Conservation (phyloP, 2,113 vertebrate genomes). For the Cranoglanis bouderius region DNA sequence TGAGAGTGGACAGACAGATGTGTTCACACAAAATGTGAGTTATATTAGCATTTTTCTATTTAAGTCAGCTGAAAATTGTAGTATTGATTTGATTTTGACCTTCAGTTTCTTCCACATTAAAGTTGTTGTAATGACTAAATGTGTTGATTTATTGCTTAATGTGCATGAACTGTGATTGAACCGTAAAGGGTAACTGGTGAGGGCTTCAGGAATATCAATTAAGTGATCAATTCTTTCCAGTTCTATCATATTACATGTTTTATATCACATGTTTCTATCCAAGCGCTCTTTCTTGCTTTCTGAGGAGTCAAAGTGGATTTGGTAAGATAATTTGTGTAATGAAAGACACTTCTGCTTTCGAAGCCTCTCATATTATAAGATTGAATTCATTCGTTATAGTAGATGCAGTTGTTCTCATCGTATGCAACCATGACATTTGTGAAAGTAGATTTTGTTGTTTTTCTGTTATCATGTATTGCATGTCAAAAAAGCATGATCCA, state of each 20-base stretch:
- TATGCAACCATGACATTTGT: slow-evolving; percentile 10
- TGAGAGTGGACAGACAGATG: slow-evolving; percentile 84
- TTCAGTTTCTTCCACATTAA: background rate
- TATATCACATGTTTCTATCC: slow-evolving; percentile 23
- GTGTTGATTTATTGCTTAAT: background rate
- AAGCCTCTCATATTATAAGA: background rate
- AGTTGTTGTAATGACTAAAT: background rate
- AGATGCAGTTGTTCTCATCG: background rate
- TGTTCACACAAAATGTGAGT: slow-evolving; percentile 90
- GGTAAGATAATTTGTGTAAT: slow-evolving; percentile 46
- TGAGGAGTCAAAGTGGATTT: slow-evolving; percentile 39
- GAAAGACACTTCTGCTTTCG: background rate
- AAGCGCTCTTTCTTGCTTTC: slow-evolving; percentile 48
- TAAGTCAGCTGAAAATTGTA: background rate
- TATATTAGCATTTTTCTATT: background rate
- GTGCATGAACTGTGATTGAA: background rate
- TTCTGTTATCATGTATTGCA: background rate
- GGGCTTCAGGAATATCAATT: background rate
- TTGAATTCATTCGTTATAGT: background rate
- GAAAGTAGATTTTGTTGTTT: slow-evolving; percentile 2
- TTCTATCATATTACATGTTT: background rate
- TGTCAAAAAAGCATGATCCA: slow-evolving; percentile 13
- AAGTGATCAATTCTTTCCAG: background rate
- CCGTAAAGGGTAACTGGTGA: background rate
- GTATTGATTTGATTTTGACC: background rate